Conservation (phyloP, 2,888 invertebrate species). For the Seira sanloemensis region DNA sequence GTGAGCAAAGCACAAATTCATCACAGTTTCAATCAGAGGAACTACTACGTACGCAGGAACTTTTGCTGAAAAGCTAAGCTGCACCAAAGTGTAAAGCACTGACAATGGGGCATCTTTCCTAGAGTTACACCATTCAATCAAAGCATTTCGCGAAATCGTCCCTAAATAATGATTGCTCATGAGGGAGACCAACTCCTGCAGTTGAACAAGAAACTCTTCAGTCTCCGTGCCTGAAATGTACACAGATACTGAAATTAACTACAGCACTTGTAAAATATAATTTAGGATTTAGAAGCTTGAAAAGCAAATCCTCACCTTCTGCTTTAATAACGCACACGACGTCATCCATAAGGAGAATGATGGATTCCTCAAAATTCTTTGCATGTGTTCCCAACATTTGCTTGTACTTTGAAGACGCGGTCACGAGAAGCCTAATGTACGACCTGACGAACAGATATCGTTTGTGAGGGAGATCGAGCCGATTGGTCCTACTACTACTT, state of each 20-base stretch:
- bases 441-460: conserved; percentile 81
- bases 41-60: conserved; percentile 77
- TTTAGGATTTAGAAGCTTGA: too few relatives aligned
- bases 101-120: conserved; percentile 62
- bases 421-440: conserved; percentile 80
- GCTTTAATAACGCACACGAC: conserved; percentile 63
- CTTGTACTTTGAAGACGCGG: conserved; percentile 79
- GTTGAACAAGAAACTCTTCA: conserved; percentile 78
- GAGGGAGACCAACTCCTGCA: conserved; percentile 78
- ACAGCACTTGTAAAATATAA: not conserved
- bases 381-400: conserved; percentile 77
- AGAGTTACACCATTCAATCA: conserved; percentile 71
- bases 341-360: conserved; percentile 77
- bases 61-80: conserved; percentile 66
- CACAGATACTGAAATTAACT: not conserved
- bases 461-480: conserved; percentile 75
- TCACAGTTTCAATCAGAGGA: conserved; percentile 78
- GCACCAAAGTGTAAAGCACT: conserved; percentile 61
- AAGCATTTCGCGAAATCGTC: conserved; percentile 68
- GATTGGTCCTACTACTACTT: conserved; percentile 2
- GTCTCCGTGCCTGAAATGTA: conserved; percentile 75
- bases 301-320: conserved; percentile 53
- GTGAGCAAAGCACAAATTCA: conserved; percentile 79
- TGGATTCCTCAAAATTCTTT: conserved; percentile 77
- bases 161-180: conserved; percentile 74